Evolutionary conservation across 1,140 invertebrate species (phyloP), one percentile per base, ranked within the genome.

Genomic region (Drosophila neocordata): DNA sequence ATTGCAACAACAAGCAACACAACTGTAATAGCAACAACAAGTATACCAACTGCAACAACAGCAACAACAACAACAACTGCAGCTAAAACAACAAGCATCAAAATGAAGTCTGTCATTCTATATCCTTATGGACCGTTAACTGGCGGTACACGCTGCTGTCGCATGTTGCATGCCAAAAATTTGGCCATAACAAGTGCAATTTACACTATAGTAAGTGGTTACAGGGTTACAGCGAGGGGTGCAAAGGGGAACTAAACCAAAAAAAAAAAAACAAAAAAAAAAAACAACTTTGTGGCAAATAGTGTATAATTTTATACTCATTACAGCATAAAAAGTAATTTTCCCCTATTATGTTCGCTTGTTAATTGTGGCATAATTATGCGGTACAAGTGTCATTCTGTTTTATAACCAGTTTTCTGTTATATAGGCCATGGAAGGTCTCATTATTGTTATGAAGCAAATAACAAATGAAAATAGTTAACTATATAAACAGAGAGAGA

Each of bases 101-200:
- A 91, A 83, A 93, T 93, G 93, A 92, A 93, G 92, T 92, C 92
- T 68, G 91, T 92, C 55, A 92, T 92, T 58, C 88, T 93, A 53
- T 93, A 93, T 91, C 92, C 93, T 57, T 92, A 93, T 70, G 91
- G 92, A 72, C 91, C 92, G 70, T 80, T 92, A 61, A 91, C 90
- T 37, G 91, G 89, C 34, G 88, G 89, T 51, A 90, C 90, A 63
- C 91, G 92, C 57, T 95, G 94, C 88, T 93, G 94, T 80, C 92
- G 94, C 67, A 91, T 95, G 74, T 77, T 93, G 73, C 93, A 95
- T 90, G 93, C 94, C 68, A 94, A 94, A 87, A 94, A 95, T 89
- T 93, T 94, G 69, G 94, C 95, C 57, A 93, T 95, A 83, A 93
- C 93, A 69, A 94, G 94, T 88, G 94, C 94, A 67, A 92, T 95